These are phyloP conservation scores for Cichladusa arquata DNA, from an alignment of 2,113 vertebrate species.

Conservation along the genomic window DNA sequence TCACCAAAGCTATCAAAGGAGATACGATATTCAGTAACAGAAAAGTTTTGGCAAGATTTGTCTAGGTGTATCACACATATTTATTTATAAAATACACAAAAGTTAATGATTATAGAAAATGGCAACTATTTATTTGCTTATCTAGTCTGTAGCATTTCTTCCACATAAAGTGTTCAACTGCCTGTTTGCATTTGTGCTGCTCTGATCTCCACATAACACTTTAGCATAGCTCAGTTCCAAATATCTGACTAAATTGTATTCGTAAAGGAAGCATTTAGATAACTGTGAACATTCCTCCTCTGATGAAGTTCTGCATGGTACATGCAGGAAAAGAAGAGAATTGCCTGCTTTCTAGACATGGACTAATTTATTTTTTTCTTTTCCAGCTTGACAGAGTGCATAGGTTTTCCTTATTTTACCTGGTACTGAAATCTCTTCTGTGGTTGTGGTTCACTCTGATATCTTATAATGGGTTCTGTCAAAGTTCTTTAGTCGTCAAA, in stretches of 20 bases:
- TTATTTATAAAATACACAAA: background rate
- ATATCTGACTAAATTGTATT: background rate
- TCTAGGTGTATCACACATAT: background rate
- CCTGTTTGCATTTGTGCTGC: background rate
- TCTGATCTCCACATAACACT: background rate
- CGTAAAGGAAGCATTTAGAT: background rate
- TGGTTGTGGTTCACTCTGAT: background rate
- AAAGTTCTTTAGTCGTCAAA: background rate
- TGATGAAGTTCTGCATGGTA: background rate
- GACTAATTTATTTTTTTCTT: background rate
- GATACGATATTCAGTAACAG: background rate
- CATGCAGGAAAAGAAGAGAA: background rate
- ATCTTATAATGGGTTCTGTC: background rate
- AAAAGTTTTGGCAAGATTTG: background rate
- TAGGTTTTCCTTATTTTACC: background rate
- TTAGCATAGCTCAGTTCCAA: background rate
- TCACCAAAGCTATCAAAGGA: background rate
- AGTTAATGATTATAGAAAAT: background rate
- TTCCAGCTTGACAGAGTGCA: background rate
- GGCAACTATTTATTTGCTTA: background rate
- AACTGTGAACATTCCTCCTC: background rate
- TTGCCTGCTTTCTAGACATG: background rate
- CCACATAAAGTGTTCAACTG: background rate
- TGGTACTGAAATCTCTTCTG: background rate
- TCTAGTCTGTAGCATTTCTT: background rate